Evolutionary conservation across 2,113 vertebrate genomes (phyloP).

Genomic region (Xiphophorus couchianus): DNA sequence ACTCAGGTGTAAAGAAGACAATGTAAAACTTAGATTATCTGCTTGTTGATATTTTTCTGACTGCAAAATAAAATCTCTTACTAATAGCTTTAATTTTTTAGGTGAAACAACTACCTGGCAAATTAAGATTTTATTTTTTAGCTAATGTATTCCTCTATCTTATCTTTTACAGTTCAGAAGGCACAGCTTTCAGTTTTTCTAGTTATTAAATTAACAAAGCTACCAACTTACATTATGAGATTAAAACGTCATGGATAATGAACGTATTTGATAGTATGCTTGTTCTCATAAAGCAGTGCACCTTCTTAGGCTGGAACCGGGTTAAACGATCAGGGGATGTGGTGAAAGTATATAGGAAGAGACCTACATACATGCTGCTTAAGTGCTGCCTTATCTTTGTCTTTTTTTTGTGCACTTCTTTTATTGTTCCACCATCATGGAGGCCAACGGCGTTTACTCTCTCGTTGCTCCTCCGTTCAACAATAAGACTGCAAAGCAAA

Average conservation of each 20-base stretch:
- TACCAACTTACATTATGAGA: conserved; percentile 20
- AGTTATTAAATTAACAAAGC: conserved; percentile 31
- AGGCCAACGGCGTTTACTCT: conserved; percentile 53
- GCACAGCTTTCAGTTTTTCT: not conserved
- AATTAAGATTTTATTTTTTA: not conserved
- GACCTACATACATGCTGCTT: conserved; percentile 78
- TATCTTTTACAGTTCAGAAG: not conserved
- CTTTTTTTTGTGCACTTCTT: conserved; percentile 37
- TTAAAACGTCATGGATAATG: conserved; percentile 22
- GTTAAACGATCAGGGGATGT: conserved; percentile 12
- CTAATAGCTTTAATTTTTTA: conserved; percentile 19
- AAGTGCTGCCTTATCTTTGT: conserved; percentile 63
- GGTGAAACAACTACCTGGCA: conserved; percentile 13
- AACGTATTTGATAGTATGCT: conserved; percentile 12
- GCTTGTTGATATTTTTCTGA: conserved; percentile 47
- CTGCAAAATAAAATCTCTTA: conserved; percentile 51
- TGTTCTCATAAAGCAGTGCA: not conserved
- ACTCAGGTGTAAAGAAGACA: conserved; percentile 67
- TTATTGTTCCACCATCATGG: conserved; percentile 36
- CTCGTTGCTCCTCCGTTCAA: conserved; percentile 75
- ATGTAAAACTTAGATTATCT: conserved; percentile 31
- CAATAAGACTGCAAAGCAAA: conserved; percentile 73
- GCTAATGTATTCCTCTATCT: not conserved
- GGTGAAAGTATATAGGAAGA: conserved; percentile 32
- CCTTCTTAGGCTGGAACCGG: conserved; percentile 17